Evolutionary conservation across 2,113 vertebrate species (phyloP).

Genomic region (Campylorhamphus procurvoides): DNA sequence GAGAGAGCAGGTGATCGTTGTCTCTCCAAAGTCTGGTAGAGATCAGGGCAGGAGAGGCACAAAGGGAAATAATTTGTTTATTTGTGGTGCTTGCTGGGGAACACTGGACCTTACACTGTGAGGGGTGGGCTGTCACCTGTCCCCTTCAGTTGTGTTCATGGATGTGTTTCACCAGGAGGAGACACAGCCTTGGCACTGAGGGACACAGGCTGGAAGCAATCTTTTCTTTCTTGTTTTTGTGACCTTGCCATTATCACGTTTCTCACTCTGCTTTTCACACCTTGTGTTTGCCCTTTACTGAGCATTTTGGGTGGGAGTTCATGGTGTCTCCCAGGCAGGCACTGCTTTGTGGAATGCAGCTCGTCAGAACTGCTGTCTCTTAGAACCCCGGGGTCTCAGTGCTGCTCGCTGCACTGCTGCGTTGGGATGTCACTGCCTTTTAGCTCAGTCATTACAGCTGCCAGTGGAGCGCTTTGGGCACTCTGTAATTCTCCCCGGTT

Average conservation of each 20-base stretch:
- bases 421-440: neutral
- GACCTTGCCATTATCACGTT: neutral
- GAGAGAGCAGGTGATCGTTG: accelerated
- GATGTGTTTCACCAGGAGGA: neutral
- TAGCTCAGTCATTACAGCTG: neutral
- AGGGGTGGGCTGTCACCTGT: neutral
- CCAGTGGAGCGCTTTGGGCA: neutral
- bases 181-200: neutral
- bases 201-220: neutral
- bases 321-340: neutral
- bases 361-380: accelerated
- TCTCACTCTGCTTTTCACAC: neutral
- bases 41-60: neutral
- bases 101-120: neutral
- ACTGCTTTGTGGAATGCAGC: neutral
- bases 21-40: neutral
- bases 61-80: neutral
- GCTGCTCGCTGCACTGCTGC: accelerated
- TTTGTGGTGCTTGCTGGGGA: neutral
- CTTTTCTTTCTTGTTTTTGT: neutral
- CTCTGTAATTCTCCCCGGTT: neutral
- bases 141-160: neutral
- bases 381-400: accelerated
- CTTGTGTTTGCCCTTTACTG: neutral
- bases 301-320: neutral